phyloP scores from a whole-genome alignment of 2,797 vertebrate species.

The Pipistrellus kuhlii region DNA sequence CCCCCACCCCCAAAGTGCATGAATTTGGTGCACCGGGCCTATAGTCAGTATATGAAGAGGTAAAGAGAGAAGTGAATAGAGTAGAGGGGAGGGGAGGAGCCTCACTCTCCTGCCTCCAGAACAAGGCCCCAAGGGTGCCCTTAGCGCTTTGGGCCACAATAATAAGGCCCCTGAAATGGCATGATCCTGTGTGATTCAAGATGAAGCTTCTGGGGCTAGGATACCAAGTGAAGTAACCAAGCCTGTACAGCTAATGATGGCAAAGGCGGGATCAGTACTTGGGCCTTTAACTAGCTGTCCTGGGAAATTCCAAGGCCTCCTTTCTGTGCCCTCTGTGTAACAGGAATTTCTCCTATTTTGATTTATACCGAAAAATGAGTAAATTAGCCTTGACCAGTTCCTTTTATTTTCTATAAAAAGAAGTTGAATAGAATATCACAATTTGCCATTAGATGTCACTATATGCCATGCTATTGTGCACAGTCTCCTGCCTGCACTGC shows the following conservation, averaged over 20 bases:
- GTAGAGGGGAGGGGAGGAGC: background rate
- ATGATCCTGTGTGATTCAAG: background rate
- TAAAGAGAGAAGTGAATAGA: background rate
- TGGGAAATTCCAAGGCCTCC: background rate
- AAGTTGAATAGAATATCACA: background rate
- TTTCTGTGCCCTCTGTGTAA: background rate
- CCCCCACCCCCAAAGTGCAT: too few relatives aligned
- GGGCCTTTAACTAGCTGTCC: background rate
- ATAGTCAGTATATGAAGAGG: background rate
- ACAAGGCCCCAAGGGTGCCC: accelerated
- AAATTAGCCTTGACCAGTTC: background rate
- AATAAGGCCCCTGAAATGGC: background rate
- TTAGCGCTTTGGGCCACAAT: background rate
- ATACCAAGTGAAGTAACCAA: background rate
- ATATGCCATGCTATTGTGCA: background rate
- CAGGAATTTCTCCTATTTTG: slow-evolving; percentile 2
- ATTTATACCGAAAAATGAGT: background rate
- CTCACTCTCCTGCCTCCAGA: background rate
- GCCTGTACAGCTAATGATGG: background rate
- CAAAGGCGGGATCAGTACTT: background rate
- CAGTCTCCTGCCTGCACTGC: accelerated
- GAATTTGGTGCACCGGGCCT: too few relatives aligned
- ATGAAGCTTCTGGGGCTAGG: background rate
- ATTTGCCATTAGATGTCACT: slow-evolving; percentile 61
- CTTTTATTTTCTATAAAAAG: background rate